Conservation (phyloP, 2,113 vertebrate genomes). For the Cygnus buccinator region DNA sequence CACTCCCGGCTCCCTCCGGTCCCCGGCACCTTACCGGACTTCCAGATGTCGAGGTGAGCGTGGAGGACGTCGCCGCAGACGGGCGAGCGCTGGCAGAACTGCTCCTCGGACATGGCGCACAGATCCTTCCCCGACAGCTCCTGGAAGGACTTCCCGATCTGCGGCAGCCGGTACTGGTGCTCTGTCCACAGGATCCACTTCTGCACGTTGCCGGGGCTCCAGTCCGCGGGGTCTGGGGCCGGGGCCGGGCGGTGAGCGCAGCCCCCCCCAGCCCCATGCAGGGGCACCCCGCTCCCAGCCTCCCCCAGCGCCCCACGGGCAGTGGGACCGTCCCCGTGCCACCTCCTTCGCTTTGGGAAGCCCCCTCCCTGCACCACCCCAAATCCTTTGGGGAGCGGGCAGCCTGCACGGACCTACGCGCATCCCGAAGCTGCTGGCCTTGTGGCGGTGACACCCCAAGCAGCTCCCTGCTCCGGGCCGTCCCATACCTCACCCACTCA, state of each 20-base stretch:
- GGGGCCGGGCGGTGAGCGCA: background rate
- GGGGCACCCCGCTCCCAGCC: too few relatives aligned
- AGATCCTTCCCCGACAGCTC: constrained; percentile 92
- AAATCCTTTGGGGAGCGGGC: background rate
- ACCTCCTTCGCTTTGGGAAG: background rate
- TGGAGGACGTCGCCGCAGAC: constrained; percentile 91
- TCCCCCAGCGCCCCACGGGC: rapidly evolving
- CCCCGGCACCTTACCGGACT: constrained; percentile 82
- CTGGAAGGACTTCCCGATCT: constrained; percentile 91
- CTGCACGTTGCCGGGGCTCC: constrained; percentile 92
- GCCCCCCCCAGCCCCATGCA: background rate
- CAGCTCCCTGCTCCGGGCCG: background rate
- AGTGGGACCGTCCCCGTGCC: background rate
- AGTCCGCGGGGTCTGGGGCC: constrained; percentile 87
- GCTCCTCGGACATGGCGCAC: constrained; percentile 92
- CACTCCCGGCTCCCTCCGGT: background rate
- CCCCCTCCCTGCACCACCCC: too few relatives aligned
- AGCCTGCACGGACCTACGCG: background rate
- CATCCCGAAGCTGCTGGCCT: rapidly evolving
- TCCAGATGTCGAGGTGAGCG: constrained; percentile 98
- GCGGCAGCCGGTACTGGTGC: constrained; percentile 92
- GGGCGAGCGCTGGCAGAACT: constrained; percentile 90
- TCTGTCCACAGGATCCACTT: constrained; percentile 99
- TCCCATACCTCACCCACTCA: rapidly evolving
- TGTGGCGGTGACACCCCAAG: background rate